Evolutionary conservation across 1,140 invertebrate species (phyloP).

Genomic region (Drosophila kurseongensis): DNA sequence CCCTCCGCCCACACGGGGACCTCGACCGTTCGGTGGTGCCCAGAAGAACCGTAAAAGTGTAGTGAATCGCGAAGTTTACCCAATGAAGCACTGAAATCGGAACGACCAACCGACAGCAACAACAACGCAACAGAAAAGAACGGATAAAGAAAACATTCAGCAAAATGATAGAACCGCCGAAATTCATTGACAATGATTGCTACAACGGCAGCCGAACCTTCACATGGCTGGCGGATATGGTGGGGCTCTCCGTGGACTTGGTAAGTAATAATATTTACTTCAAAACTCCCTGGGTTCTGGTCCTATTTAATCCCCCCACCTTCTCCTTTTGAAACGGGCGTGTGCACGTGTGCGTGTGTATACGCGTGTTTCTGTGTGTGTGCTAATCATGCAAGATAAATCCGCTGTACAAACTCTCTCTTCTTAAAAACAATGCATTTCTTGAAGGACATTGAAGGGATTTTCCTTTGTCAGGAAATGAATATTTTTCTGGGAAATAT

Average conservation of each 20-base stretch:
- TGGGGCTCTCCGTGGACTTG: constrained; percentile 88
- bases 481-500: not conserved
- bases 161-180: constrained; percentile 80
- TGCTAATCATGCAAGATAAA: constrained; percentile 26
- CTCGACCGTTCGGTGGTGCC: constrained; percentile 14
- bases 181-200: constrained; percentile 72
- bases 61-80: constrained; percentile 47
- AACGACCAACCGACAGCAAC: constrained; percentile 21
- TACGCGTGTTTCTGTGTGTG: not conserved
- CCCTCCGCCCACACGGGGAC: constrained; percentile 1
- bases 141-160: constrained; percentile 20
- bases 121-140: constrained; percentile 33
- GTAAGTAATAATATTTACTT: constrained; percentile 83
- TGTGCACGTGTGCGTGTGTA: constrained; percentile 52
- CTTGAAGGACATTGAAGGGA: not conserved
- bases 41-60: constrained; percentile 6
- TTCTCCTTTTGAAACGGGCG: constrained; percentile 19
- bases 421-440: not conserved
- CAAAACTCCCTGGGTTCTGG: not conserved
- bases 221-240: constrained; percentile 86
- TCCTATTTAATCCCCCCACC: constrained; percentile 6
- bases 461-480: too few relatives aligned
- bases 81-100: constrained; percentile 55
- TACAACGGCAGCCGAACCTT: constrained; percentile 88
- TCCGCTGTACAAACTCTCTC: constrained; percentile 15